Evolutionary conservation across 2,113 vertebrate genomes (phyloP), one percentile per base, ranked within the genome.

Genomic region (Ifrita kowaldi): DNA sequence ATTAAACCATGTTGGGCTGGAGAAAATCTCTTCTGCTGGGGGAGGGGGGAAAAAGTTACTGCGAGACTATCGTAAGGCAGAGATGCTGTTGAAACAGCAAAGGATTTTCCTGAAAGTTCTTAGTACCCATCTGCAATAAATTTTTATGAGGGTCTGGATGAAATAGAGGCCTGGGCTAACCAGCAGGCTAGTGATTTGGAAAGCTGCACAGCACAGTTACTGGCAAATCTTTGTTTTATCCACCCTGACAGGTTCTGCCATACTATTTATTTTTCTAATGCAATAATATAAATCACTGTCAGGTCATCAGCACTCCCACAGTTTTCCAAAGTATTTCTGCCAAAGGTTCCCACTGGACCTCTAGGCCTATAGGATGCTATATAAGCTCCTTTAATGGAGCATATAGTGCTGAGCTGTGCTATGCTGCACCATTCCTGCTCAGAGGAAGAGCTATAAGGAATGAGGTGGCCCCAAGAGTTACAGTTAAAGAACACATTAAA

Each of bases 191-290:
- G 81, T 35, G 60, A 71, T 88, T 96, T 95, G 81, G 83, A 96
- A 92, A 92, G 74, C 62, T 83, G 53, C 8, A 11, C 53, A 55
- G 57, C 80, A 47, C 17, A 76, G 49, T 93, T 89, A 91, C 42
- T 68, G 68, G 82, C 49, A 89, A 87, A 52, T 84, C 81, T 67
- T 90, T 77, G 28, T 50, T 96, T 78, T 84, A 91, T 52, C 78
- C 69, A 68, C 55, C 57, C 88, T 80, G 86, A 94, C 70, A 84
- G 47, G 49, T 62, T 94, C 63, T 88, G 63, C 80, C 41, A 32
- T 55, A 44, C 90, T 91, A 76, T 81, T 95, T 91, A 56, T 89
- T 90, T 96, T 95, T 88, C 59, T 86, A 87, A 63, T 26, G 60
- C 44, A 90, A 16, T 55, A 80, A 74, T 69, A 92, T 75, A 94